Conservation (phyloP, 2,888 invertebrate genomes). For the Caenorhabditis wallacei region DNA sequence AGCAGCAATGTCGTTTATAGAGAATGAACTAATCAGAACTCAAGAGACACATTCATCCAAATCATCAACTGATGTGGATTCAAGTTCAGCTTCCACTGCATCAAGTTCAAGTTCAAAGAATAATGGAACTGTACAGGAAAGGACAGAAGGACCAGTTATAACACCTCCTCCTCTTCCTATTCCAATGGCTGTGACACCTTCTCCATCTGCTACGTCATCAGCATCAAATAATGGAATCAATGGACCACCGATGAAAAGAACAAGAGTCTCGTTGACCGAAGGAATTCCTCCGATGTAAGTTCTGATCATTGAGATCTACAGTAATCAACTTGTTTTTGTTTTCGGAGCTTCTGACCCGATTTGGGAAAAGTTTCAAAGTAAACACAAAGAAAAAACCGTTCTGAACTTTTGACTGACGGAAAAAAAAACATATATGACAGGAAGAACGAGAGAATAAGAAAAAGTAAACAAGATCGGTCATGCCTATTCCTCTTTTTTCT, state of each 20-base stretch:
- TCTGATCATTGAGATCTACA: neutral
- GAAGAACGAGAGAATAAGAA: constrained; percentile 5
- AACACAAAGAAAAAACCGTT: constrained; percentile 2
- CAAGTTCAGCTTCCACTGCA: constrained; percentile 45
- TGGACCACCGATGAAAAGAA: constrained; percentile 34
- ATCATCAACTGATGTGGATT: constrained; percentile 57
- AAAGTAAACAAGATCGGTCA: constrained; percentile 25
- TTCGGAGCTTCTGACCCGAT: neutral
- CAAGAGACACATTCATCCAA: constrained; percentile 52
- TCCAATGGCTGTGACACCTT: constrained; percentile 60
- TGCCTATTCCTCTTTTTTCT: constrained; percentile 5
- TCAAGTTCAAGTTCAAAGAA: constrained; percentile 45
- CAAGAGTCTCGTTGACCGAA: constrained; percentile 50
- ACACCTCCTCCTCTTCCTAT: constrained; percentile 59
- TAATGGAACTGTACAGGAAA: neutral
- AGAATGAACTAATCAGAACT: constrained; percentile 66
- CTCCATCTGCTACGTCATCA: constrained; percentile 59
- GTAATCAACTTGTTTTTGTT: no score
- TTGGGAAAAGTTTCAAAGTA: constrained; percentile 10
- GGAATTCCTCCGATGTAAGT: constrained; percentile 51
- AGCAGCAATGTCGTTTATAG: constrained; percentile 69
- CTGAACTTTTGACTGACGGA: constrained; percentile 3
- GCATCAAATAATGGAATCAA: constrained; percentile 30
- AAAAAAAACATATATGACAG: neutral
- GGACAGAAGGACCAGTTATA: neutral